Evolutionary conservation across 1,140 invertebrate species (phyloP), one percentile per base, ranked within the genome.

Genomic region (Geopemphigus sp.): DNA sequence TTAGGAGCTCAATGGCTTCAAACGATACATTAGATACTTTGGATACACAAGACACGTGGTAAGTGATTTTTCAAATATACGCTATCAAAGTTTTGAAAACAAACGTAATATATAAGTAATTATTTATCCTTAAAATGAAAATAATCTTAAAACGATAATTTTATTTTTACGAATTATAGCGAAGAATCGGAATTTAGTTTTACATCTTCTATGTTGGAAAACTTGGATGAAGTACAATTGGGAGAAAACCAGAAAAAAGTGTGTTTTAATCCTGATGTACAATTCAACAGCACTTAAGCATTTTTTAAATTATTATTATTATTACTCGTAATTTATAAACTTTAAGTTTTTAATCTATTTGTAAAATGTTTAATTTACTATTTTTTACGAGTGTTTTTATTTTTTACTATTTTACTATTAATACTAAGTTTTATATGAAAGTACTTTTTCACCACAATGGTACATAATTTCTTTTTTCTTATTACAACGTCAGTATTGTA

Each of bases 151-250:
- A 22, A 32, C 1, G 22, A n/a, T 47, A 45, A 22, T 22, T 47
- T 66, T 39, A 19, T 45, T 15, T n/a, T 19, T 63, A 32, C n/a
- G 17, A 26, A 61, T 78, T 45, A 12, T 57, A 61, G 74, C n/a
- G 74, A 78, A 19, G 57, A 63, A 61, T 78, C 74, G 12, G 74
- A 78, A 5, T 78, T 78, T n/a, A 78, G 74, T 78, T 78, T 78
- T 50, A 78, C 74, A 29, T 78, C 74, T 29, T 78, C 74, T 11
- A 78, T 78, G 57, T 63, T 78, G 39, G 74, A 78, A 50, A 78
- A 78, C 26, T 78, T 78, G 61, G 57, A 78, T 29, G 74, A 54
- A 54, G 68, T 50, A 78, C 32, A 8, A 39, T 57, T 22, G 17
- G 66, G 17, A 17, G 74, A 78, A 26, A 47, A 61, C 50, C 32